phyloP scores from a whole-genome alignment of 2,888 invertebrate species.

The Mayetiola destructor region DNA sequence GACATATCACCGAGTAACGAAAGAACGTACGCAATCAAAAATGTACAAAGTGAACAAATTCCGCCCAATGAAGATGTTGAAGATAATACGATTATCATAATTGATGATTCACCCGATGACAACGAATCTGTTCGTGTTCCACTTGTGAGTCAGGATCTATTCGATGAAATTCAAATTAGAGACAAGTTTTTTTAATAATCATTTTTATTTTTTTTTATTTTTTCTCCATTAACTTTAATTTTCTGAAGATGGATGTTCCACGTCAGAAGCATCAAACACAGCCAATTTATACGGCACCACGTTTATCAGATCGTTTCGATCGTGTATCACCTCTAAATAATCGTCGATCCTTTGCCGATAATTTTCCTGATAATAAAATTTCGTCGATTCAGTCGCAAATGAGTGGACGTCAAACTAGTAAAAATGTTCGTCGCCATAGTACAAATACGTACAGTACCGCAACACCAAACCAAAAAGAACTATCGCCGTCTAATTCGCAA shows the following conservation, averaged over 20 bases:
- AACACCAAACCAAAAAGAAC: background rate
- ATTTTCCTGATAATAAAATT: constrained; percentile 5
- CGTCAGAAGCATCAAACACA: constrained; percentile 14
- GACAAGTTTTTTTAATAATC: background rate
- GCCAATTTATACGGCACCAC: constrained; percentile 14
- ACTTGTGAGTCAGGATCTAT: background rate
- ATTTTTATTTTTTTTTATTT: background rate
- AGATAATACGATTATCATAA: background rate
- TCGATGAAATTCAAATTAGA: too few species aligned
- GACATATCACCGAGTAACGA: constrained; percentile 24
- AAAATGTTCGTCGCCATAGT: constrained; percentile 1
- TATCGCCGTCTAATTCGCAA: background rate
- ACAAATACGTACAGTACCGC: background rate
- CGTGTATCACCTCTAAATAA: constrained; percentile 13
- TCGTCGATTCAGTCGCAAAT: background rate
- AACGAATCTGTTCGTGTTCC: background rate
- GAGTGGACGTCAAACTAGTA: background rate
- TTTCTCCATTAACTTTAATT: background rate
- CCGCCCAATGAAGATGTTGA: constrained; percentile 1
- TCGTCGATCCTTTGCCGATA: background rate
- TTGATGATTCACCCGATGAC: constrained; percentile 5
- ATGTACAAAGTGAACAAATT: constrained; percentile 8
- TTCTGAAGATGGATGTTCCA: constrained; percentile 9
- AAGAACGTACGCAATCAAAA: background rate
- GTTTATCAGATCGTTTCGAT: constrained; percentile 1